Evolutionary conservation across 2,113 vertebrate species (phyloP).

Genomic region (Ophthalmolycus amberensis): DNA sequence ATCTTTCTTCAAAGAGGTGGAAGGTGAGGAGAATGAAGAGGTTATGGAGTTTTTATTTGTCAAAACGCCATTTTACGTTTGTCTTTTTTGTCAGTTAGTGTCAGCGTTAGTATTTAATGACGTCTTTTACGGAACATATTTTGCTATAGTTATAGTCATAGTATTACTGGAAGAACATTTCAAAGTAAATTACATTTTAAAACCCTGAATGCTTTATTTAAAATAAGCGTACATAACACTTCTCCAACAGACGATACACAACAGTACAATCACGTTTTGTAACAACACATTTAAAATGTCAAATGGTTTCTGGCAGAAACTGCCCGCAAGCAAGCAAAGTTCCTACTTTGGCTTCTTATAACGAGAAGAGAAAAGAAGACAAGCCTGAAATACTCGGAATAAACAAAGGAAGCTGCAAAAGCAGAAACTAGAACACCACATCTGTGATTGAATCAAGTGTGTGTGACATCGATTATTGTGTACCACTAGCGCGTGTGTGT

Average conservation of each 20-base stretch:
- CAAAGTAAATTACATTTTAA: constrained; percentile 30
- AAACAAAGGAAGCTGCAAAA: constrained; percentile 55
- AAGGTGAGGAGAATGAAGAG: background rate
- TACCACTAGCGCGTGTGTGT: constrained; percentile 16
- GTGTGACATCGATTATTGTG: constrained; percentile 43
- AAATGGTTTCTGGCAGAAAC: constrained; percentile 72
- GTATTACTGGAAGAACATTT: background rate
- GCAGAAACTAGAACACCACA: constrained; percentile 65
- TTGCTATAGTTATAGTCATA: background rate
- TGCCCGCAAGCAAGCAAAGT: constrained; percentile 67
- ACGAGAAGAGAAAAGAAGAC: constrained; percentile 53
- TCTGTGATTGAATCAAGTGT: constrained; percentile 49
- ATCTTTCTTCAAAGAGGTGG: background rate
- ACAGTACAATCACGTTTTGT: constrained; percentile 83
- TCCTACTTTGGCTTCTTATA: constrained; percentile 61
- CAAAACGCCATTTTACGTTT: background rate
- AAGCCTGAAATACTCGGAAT: constrained; percentile 54
- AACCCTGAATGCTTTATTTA: constrained; percentile 85
- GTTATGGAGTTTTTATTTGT: background rate
- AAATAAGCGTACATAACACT: constrained; percentile 82
- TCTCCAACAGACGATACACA: constrained; percentile 81
- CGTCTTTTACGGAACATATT: background rate
- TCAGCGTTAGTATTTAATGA: background rate
- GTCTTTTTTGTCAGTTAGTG: background rate
- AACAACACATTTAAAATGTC: constrained; percentile 80